Conservation (phyloP, 2,888 invertebrate genomes). For the Melanophora roralis region DNA sequence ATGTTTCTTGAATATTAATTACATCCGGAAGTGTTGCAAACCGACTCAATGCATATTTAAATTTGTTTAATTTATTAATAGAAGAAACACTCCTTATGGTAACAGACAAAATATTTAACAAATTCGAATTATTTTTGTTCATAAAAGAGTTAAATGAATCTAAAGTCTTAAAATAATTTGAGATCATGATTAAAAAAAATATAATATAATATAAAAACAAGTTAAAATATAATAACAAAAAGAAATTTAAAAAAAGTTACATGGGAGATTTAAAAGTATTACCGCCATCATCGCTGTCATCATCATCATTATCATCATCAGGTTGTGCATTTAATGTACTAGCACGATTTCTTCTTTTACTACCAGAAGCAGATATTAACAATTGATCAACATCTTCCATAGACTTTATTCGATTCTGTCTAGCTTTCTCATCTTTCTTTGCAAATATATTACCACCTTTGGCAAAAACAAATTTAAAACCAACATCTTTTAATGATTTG, state of each 20-base stretch:
- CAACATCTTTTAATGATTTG: conserved; percentile 2
- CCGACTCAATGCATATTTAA: no score
- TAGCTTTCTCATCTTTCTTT: not conserved
- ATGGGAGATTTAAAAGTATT: not conserved
- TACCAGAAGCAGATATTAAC: not conserved
- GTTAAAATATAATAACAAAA: no score
- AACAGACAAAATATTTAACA: no score
- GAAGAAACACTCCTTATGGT: no score
- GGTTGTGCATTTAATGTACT: no score
- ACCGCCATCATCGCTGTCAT: not conserved
- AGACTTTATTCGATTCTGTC: not conserved
- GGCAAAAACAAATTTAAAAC: conserved; percentile 4
- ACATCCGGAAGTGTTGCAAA: no score
- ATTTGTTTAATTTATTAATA: no score
- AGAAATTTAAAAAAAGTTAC: no score
- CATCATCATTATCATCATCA: not conserved
- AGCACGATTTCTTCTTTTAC: not conserved
- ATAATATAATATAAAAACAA: not conserved
- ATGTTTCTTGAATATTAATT: no score
- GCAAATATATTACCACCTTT: not conserved
- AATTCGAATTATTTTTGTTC: no score
- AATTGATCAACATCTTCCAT: not conserved
- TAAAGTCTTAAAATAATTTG: no score
- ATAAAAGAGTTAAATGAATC: no score
- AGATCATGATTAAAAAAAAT: not conserved